Conservation (phyloP, 1,140 invertebrate species). For the Apis florea region DNA sequence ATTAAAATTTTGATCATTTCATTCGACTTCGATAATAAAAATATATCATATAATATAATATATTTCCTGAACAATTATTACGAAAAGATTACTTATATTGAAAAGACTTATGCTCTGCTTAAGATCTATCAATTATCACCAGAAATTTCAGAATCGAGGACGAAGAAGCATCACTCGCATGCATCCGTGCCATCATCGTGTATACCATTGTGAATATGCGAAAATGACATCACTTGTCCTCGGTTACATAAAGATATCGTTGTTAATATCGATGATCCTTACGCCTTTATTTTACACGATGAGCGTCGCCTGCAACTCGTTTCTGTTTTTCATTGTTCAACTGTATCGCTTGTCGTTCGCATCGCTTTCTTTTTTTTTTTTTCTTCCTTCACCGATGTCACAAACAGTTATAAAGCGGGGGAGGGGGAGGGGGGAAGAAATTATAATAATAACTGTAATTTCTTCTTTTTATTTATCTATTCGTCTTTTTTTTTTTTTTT, state of each 20-base stretch:
- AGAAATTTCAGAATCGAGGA: conserved; percentile 1
- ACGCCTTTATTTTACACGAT: conserved; percentile 22
- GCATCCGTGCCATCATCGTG: not conserved
- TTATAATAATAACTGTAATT: no score
- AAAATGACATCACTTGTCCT: conserved; percentile 75
- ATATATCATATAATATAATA: no score
- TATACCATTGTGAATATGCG: conserved; percentile 58
- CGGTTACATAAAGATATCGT: conserved; percentile 72
- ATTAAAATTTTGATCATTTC: no score
- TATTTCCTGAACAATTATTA: no score
- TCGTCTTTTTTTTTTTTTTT: no score
- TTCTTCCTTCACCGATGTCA: not conserved
- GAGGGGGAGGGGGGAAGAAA: no score
- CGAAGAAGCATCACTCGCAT: not conserved
- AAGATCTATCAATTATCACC: no score
- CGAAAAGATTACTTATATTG: no score
- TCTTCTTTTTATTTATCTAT: no score
- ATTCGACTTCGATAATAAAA: no score
- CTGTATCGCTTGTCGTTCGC: not conserved
- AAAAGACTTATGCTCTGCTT: no score
- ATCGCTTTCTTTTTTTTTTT: no score
- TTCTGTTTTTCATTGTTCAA: not conserved
- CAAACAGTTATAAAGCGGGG: not conserved
- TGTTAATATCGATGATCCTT: conserved; percentile 56
- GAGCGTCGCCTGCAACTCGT: not conserved